Evolutionary conservation across 2,888 invertebrate species (phyloP).

Genomic region (Vandiemenella viatica): DNA sequence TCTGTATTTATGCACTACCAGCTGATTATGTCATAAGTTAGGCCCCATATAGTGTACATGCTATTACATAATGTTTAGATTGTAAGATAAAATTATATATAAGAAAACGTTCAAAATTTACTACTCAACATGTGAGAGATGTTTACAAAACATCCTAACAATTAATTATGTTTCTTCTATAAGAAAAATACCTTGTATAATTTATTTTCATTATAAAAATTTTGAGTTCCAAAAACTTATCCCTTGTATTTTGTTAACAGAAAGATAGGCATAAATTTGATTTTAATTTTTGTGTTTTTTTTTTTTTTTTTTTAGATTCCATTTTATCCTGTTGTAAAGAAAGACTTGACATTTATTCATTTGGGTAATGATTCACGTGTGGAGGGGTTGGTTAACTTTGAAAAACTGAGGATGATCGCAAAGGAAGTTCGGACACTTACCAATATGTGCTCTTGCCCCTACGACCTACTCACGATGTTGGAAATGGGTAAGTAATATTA

Average conservation of each 20-base stretch:
- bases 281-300: constrained; percentile 8
- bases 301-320: constrained; percentile 43
- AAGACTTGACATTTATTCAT: constrained; percentile 95
- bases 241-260: neutral
- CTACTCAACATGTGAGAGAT: too few species aligned
- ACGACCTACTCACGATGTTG: constrained; percentile 70
- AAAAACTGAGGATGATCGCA: constrained; percentile 95
- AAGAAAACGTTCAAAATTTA: too few species aligned
- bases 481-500: constrained; percentile 36
- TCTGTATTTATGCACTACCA: too few species aligned
- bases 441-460: constrained; percentile 91
- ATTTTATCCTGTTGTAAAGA: constrained; percentile 81
- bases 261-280: constrained; percentile 6
- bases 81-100: too few species aligned
- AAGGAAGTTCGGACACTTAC: constrained; percentile 83
- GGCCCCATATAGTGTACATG: too few species aligned
- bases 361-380: constrained; percentile 87
- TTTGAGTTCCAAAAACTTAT: constrained; percentile 1
- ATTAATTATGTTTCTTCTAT: too few species aligned
- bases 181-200: too few species aligned
- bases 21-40: too few species aligned
- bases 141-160: too few species aligned
- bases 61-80: too few species aligned
- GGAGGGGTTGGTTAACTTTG: constrained; percentile 87
- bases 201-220: too few species aligned